Base-by-base conservation (phyloP, 2,797 vertebrate species). In the Neopelma chrysocephalum region DNA sequence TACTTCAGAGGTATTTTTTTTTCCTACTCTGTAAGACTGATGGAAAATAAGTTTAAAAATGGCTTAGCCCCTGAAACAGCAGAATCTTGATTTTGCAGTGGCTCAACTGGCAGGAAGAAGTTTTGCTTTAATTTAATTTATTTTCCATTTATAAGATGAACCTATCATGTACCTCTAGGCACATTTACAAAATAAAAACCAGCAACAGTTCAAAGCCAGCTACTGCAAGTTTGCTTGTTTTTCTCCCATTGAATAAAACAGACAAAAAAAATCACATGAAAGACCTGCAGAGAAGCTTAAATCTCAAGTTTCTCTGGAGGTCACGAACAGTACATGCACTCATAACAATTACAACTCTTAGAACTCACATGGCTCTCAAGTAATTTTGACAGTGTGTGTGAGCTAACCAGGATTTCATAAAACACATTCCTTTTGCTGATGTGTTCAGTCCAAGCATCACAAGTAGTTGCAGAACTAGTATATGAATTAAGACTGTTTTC, bases 61-160 rank as follows among this genome's bases (percentile, higher is more conserved):
- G 54, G 69, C 65, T 89, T 66, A 82, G 87, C 29, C 87, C 82
- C 65, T 89, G 36, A 81, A 96, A 92, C 43, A 82, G 48, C 71
- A 95, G 66, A 90, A 91, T 90, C 95, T 91, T 93, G 89, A 95
- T 96, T 90, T 92, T 88, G 83, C 34, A 94, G 73, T 77, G 66
- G 38, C 80, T 90, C 66, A 62, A 95, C 76, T 34, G 82, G 79
- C 96, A 96, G 96, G 96, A 97, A 96, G 96, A 97, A 96, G 79
- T 97, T 97, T 91, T 93, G 32, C 61, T 92, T 93, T 95, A 96
- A 97, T 96, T 86, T 88, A 92, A 97, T 97, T 96, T 92, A 38
- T 93, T 93, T 96, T 95, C 94, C 95, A 96, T 97, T 97, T 96
- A 92, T 96, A 96, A 96, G 87, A 95, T 70, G 76, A 83, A 96